A percentile compares a stretch with the other conserved stretches of the same genome.
phyloP scores from a whole-genome alignment of 2,113 vertebrate genomes.

The Microtus richardsoni region DNA sequence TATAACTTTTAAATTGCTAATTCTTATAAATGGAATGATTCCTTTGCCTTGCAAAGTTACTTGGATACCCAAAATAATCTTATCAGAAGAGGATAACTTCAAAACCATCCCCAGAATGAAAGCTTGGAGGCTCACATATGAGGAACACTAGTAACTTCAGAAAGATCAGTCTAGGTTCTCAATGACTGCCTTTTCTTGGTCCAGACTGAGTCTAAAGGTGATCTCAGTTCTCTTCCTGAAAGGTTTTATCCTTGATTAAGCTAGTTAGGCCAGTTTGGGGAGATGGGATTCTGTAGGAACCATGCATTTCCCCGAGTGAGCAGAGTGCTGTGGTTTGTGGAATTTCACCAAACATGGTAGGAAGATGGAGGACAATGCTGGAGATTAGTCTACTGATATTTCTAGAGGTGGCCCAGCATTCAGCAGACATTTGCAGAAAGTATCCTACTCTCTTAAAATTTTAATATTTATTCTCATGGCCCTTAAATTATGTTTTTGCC shows the following conservation, averaged over 20 bases:
- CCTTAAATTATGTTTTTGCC: not conserved
- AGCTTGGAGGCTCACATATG: fast-evolving
- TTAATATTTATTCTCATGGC: not conserved
- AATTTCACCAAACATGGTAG: fast-evolving
- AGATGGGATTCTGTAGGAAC: not conserved
- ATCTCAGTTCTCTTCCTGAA: not conserved
- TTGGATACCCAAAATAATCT: not conserved
- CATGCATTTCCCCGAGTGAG: not conserved
- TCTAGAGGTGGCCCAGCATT: not conserved
- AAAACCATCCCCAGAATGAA: not conserved
- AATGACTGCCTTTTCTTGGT: not conserved
- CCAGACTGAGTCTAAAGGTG: not conserved
- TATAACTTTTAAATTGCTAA: not conserved
- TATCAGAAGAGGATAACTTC: not conserved
- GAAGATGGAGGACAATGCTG: not conserved
- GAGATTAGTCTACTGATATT: not conserved
- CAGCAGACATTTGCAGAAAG: not conserved
- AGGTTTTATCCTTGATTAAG: not conserved
- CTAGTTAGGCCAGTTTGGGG: not conserved
- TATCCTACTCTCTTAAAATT: not conserved
- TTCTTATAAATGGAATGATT: not conserved
- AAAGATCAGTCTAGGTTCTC: not conserved
- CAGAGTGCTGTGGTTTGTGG: not conserved
- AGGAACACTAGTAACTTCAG: not conserved
- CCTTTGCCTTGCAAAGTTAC: not conserved